Evolutionary conservation across 2,113 vertebrate genomes (phyloP).

Genomic region (Tor tambroides): DNA sequence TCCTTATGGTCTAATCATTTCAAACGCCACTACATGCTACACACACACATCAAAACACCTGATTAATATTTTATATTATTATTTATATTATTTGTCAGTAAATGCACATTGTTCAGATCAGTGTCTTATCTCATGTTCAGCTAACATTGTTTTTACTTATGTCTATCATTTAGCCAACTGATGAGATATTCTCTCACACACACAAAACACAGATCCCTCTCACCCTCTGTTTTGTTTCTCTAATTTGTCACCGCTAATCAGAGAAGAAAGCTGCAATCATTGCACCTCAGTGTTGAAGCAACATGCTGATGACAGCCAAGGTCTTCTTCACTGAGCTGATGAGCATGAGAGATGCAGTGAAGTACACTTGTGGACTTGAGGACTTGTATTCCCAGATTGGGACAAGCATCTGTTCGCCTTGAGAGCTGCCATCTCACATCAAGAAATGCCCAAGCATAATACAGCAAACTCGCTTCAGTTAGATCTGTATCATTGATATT

Average conservation of each 20-base stretch:
- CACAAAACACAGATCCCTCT: not conserved
- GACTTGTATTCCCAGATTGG: constrained; percentile 54
- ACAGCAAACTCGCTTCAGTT: not conserved
- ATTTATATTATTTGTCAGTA: not conserved
- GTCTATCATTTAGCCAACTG: constrained; percentile 65
- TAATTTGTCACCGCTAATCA: constrained; percentile 63
- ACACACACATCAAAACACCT: not conserved
- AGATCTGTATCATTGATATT: not conserved
- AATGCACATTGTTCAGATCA: not conserved
- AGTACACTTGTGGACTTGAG: constrained; percentile 63
- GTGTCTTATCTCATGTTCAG: not conserved
- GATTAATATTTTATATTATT: too few relatives aligned
- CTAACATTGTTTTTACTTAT: constrained; percentile 5
- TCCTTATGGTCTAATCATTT: not conserved
- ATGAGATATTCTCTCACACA: constrained; percentile 61
- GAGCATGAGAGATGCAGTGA: constrained; percentile 60
- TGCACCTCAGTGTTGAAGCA: constrained; percentile 77
- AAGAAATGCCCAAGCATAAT: not conserved
- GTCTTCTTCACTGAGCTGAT: constrained; percentile 63
- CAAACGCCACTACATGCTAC: not conserved
- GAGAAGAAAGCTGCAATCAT: constrained; percentile 77
- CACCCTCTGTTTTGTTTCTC: constrained; percentile 10
- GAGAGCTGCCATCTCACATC: constrained; percentile 55
- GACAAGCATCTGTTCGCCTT: constrained; percentile 65
- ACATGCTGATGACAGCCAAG: constrained; percentile 69